Conservation (phyloP, 2,888 invertebrate species). For the Dermolepida albohirtum region DNA sequence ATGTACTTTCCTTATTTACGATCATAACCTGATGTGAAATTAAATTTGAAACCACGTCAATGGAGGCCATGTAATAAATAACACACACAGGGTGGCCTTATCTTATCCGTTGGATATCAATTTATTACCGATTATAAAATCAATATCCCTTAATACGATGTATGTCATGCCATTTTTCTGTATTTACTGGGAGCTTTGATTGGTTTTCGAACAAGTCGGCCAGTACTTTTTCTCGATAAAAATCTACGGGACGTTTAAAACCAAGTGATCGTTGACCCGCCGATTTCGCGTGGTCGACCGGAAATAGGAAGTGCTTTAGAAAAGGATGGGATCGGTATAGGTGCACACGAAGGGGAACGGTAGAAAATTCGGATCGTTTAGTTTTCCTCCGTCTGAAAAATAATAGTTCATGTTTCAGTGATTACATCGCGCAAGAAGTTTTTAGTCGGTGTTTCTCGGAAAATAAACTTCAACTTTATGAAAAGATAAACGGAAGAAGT, state of each 20-base stretch:
- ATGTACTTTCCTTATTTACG: conserved; percentile 13
- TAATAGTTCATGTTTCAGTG: conserved; percentile 37
- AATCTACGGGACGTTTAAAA: neutral
- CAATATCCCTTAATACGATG: conserved; percentile 31
- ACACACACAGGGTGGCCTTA: conserved; percentile 16
- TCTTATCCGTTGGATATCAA: conserved; percentile 37
- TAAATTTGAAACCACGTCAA: conserved; percentile 19
- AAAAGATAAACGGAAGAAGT: conserved; percentile 11
- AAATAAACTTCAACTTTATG: neutral
- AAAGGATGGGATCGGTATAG: conserved; percentile 7
- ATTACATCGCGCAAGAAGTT: conserved; percentile 31
- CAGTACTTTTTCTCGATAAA: neutral
- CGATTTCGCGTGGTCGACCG: conserved; percentile 22
- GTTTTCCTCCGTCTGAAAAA: conserved; percentile 20
- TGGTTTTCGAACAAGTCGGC: conserved; percentile 22
- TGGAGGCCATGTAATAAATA: conserved; percentile 24
- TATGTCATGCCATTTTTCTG: conserved; percentile 32
- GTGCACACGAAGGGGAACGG: conserved; percentile 1
- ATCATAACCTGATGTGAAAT: conserved; percentile 3
- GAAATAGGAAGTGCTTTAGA: conserved; percentile 37
- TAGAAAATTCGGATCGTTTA: conserved; percentile 14
- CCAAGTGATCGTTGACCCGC: conserved; percentile 3
- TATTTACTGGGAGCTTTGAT: conserved; percentile 20
- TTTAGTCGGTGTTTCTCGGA: neutral
- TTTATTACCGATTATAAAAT: conserved; percentile 43